Percentiles rank a stretch among this genome's conserved stretches.
Evolutionary conservation across 2,797 vertebrate species (phyloP).

Genomic region (Philypnodon macrostomus): DNA sequence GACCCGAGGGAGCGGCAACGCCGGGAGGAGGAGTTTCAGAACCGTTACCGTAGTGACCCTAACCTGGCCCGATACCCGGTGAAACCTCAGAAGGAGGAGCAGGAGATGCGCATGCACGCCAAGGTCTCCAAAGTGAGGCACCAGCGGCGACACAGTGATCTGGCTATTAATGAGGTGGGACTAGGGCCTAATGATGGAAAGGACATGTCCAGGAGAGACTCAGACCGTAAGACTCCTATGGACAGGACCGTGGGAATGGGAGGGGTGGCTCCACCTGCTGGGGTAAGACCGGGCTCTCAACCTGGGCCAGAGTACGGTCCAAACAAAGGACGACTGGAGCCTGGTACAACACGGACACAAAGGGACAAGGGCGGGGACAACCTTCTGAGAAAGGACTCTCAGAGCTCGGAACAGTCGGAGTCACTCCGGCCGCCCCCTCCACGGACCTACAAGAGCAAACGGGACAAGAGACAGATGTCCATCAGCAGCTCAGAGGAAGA

Average conservation of each 20-base stretch:
- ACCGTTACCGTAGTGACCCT: slow-evolving; percentile 92
- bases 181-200: slow-evolving; percentile 77
- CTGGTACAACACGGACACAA: slow-evolving; percentile 81
- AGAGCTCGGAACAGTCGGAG: slow-evolving; percentile 97
- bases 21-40: slow-evolving; percentile 91
- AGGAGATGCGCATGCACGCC: slow-evolving; percentile 98
- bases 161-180: slow-evolving; percentile 92
- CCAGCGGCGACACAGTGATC: slow-evolving; percentile 93
- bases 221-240: slow-evolving; percentile 77
- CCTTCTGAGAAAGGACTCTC: slow-evolving; percentile 93
- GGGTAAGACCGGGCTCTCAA: slow-evolving; percentile 76
- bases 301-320: slow-evolving; percentile 78
- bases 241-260: slow-evolving; percentile 83
- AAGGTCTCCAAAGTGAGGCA: slow-evolving; percentile 95
- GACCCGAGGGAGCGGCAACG: slow-evolving; percentile 86
- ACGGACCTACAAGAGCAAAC: slow-evolving; percentile 89
- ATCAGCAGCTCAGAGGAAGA: slow-evolving; percentile 99
- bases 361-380: slow-evolving; percentile 88
- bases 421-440: slow-evolving; percentile 91
- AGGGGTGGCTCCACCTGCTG: slow-evolving; percentile 69
- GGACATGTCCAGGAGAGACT: slow-evolving; percentile 73
- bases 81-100: slow-evolving; percentile 92
- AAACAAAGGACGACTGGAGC: slow-evolving; percentile 86
- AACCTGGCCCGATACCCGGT: slow-evolving; percentile 95
- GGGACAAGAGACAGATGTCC: slow-evolving; percentile 96